Evolutionary conservation across 1,140 invertebrate genomes (phyloP), one percentile per base, ranked within the genome.

Genomic region (Elysia chlorotica): DNA sequence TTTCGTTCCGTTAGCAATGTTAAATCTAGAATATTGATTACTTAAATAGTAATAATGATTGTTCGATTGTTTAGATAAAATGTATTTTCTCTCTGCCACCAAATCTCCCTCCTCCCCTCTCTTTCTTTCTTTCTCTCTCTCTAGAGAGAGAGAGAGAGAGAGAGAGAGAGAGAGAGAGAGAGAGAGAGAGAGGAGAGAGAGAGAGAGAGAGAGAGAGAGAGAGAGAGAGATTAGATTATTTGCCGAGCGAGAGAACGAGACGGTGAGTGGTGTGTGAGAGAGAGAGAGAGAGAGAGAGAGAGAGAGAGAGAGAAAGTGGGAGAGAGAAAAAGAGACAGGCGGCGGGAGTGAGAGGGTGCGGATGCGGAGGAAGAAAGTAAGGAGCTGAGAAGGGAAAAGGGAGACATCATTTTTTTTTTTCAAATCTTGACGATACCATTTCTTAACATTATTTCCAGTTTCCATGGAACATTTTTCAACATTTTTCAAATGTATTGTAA

Each of bases 171-270:
- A 53, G 38, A 28, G 66, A 53, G 41, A 28, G 14, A 28, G 25
- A 28, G 38, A 30, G 38, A 53, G 41, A 68, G 38, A 28, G 66
- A 48, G 66, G 25, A 68, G 33, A 71, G 68, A 71, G 68, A 71
- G 61, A 71, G 68, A 62, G 67, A 69, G 67, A 69, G 67, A 69
- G 67, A 69, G 67, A 69, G 67, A 69, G 67, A 69, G 67, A 69
- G 67, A 69, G 67, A 69, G 67, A 69, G 67, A 69, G 67, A 69
- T 53, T 65, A 48, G n/a, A 48, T 65, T 53, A 69, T 53, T 65
- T 53, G 63, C 54, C 19, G 36, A 30, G 30, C 19, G 30, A 30
- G 30, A 30, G 30, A 48, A 69, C 54, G 63, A 48, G 63, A 48
- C 63, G 67, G 63, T 53, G 63, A 48, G 63, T 53, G 63, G 67